A percentile compares a stretch with the other conserved stretches of the same genome.
phyloP scores from a whole-genome alignment of 2,113 vertebrate species.

The Turnix velox region DNA sequence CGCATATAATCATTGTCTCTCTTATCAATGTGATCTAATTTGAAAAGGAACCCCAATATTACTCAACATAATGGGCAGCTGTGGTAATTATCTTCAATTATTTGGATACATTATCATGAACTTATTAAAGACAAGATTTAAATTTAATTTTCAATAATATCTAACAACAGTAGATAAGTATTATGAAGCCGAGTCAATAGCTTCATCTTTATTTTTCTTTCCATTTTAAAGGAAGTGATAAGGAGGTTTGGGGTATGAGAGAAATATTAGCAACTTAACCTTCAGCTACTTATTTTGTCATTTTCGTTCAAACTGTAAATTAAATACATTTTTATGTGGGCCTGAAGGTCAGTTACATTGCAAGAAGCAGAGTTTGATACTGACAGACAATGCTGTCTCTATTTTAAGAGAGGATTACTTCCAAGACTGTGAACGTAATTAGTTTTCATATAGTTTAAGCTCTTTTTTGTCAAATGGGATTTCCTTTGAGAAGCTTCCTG shows the following conservation, averaged over 20 bases:
- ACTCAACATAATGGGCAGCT: not conserved
- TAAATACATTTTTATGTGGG: not conserved
- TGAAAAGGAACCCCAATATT: not conserved
- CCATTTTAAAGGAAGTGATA: not conserved
- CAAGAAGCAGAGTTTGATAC: not conserved
- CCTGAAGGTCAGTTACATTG: not conserved
- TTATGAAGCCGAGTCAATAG: not conserved
- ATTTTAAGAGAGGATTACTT: not conserved
- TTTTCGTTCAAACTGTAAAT: not conserved
- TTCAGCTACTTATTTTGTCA: not conserved
- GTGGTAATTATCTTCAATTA: not conserved
- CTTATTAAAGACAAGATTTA: not conserved
- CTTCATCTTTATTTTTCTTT: not conserved
- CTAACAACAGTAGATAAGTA: not conserved
- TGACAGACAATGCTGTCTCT: not conserved
- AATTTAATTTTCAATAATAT: not conserved
- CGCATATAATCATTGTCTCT: not conserved
- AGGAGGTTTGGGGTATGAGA: not conserved
- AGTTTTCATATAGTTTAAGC: not conserved
- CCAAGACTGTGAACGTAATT: not conserved
- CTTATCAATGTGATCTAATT: not conserved
- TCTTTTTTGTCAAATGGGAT: not conserved
- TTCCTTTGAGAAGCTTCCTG: conserved; percentile 1
- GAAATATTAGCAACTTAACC: not conserved
- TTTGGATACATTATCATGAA: not conserved